Percentiles rank a stretch among this genome's conserved stretches.
Conservation (phyloP, 1,140 invertebrate genomes). For the Bactericera cockerelli region DNA sequence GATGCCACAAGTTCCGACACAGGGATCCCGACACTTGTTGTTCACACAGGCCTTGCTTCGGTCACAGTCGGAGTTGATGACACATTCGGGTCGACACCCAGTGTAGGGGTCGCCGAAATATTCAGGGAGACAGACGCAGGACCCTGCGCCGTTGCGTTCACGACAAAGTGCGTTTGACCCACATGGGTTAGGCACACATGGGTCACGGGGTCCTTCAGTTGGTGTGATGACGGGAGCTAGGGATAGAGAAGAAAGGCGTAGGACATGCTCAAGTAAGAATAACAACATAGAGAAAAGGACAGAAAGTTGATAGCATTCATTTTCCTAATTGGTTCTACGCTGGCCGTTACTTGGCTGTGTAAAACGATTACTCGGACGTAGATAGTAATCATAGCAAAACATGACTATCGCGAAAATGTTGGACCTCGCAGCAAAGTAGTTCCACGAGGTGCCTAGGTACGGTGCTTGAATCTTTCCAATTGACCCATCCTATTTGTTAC, state of each 20-base stretch:
- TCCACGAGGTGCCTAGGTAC: too few species aligned
- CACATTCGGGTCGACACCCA: constrained; percentile 43
- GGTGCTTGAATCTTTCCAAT: too few species aligned
- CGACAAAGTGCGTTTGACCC: constrained; percentile 60
- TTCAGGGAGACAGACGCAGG: constrained; percentile 60
- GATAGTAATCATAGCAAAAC: too few species aligned
- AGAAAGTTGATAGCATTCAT: constrained; percentile 43
- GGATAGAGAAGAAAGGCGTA: neutral
- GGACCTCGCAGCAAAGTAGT: too few species aligned
- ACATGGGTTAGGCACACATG: constrained; percentile 57
- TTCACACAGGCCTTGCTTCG: constrained; percentile 49
- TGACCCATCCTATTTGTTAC: too few species aligned
- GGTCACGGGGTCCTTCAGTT: constrained; percentile 33
- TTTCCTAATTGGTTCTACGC: too few species aligned
- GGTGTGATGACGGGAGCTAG: constrained; percentile 23
- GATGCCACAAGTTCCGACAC: constrained; percentile 51
- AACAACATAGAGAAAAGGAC: constrained; percentile 43
- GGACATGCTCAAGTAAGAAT: constrained; percentile 25
- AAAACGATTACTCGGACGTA: too few species aligned
- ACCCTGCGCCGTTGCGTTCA: constrained; percentile 43
- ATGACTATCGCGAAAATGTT: too few species aligned
- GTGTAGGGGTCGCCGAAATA: constrained; percentile 71
- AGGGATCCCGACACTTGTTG: constrained; percentile 55
- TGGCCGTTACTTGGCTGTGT: too few species aligned
- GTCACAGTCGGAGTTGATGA: constrained; percentile 52